These are phyloP conservation scores for Cyrtodaria siliqua DNA, from an alignment of 2,888 invertebrate species.

Conservation along the genomic window DNA sequence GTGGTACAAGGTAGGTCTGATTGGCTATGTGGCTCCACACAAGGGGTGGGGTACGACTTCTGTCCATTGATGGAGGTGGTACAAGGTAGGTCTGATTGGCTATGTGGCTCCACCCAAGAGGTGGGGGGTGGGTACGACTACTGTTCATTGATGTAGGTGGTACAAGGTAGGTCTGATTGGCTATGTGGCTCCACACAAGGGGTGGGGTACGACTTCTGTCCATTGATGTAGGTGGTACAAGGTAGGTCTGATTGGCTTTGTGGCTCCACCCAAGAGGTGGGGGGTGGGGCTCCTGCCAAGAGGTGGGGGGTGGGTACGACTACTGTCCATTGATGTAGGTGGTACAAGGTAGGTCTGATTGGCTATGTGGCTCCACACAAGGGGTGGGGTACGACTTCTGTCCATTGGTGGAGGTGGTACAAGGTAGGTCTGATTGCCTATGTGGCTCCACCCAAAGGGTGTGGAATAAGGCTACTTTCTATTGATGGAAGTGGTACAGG, in stretches of 20 bases:
- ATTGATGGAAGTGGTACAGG: no score
- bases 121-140: no score
- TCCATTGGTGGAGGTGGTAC: conserved; percentile 97
- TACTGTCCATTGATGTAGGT: conserved; percentile 96
- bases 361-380: conserved; percentile 91
- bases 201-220: conserved; percentile 93
- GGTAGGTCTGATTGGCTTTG: conserved; percentile 90
- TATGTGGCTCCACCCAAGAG: no score
- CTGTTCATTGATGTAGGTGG: no score
- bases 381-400: conserved; percentile 92
- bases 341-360: conserved; percentile 90
- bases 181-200: conserved; percentile 90
- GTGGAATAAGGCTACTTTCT: no score
- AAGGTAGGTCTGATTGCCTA: no score
- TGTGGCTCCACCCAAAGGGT: no score
- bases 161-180: no score
- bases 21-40: conserved; percentile 91
- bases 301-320: conserved; percentile 92
- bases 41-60: conserved; percentile 92
- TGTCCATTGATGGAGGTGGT: conserved; percentile 96
- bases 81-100: conserved; percentile 89
- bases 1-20: conserved; percentile 90
- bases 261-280: conserved; percentile 89
- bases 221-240: conserved; percentile 96
- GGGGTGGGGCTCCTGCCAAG: conserved; percentile 91